phyloP scores from a whole-genome alignment of 1,140 invertebrate species.

The Saxidomus purpurata region DNA sequence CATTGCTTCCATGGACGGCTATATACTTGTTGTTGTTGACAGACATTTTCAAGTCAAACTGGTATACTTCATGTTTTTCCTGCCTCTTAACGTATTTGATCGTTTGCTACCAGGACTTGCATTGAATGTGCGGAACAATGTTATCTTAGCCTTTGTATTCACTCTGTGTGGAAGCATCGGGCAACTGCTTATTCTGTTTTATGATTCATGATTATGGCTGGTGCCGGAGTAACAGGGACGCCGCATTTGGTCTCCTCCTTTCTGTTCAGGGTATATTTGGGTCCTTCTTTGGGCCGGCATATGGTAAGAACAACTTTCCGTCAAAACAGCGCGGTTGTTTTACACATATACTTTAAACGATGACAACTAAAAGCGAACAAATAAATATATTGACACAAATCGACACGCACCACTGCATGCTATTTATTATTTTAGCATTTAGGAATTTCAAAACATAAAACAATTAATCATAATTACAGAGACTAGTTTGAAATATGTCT shows the following conservation, averaged over 20 bases:
- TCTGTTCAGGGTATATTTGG: not conserved
- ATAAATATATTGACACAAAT: too few relatives aligned
- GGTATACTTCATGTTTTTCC: not conserved
- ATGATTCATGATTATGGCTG: not conserved
- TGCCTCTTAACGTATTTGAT: not conserved
- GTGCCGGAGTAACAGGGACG: constrained; percentile 8
- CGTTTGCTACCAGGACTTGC: not conserved
- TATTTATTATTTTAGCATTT: too few relatives aligned
- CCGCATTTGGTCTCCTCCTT: not conserved
- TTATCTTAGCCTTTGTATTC: not conserved
- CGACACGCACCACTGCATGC: too few relatives aligned
- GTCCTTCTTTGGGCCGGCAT: not conserved
- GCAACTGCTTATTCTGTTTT: not conserved
- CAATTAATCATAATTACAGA: too few relatives aligned
- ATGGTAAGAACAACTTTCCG: constrained; percentile 1
- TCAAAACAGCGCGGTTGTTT: too few relatives aligned
- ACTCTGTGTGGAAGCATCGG: constrained; percentile 3
- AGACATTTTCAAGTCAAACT: constrained; percentile 14
- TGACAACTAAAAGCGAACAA: too few relatives aligned
- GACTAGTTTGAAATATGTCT: too few relatives aligned
- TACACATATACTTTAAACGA: too few relatives aligned
- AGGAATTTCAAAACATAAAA: too few relatives aligned
- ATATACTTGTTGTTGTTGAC: not conserved
- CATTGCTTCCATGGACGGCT: not conserved
- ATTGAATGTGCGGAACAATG: not conserved